Evolutionary conservation across 2,797 vertebrate genomes (phyloP).

Genomic region (Odontamblyopus rebecca): DNA sequence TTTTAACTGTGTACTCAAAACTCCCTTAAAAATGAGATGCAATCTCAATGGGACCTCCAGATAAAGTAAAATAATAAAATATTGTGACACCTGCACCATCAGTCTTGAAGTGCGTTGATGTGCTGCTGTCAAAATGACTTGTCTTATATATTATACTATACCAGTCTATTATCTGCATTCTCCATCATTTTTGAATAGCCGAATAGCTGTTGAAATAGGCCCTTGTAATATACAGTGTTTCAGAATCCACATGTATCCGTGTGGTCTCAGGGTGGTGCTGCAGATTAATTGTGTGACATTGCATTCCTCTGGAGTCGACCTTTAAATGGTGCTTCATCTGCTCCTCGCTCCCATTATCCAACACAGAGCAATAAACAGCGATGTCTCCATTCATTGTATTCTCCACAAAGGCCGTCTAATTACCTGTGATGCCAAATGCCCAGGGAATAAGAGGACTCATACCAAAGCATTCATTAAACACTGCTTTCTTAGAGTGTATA

Average conservation of each 20-base stretch:
- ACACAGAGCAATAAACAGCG: constrained; percentile 35
- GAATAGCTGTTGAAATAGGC: neutral
- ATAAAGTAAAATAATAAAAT: too few species aligned
- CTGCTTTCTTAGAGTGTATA: neutral
- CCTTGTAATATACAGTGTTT: constrained; percentile 9
- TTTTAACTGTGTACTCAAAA: too few species aligned
- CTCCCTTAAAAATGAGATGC: too few species aligned
- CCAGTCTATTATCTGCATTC: neutral
- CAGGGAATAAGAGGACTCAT: constrained; percentile 42
- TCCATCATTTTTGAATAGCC: neutral
- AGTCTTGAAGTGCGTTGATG: neutral
- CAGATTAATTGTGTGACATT: constrained; percentile 16
- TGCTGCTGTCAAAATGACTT: neutral
- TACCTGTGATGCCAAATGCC: constrained; percentile 59
- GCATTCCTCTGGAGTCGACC: constrained; percentile 31
- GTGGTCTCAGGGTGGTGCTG: constrained; percentile 4
- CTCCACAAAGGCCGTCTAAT: constrained; percentile 48
- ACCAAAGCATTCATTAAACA: constrained; percentile 52
- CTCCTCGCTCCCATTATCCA: constrained; percentile 26
- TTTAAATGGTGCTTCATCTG: constrained; percentile 39
- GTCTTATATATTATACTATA: neutral
- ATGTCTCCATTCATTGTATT: constrained; percentile 2
- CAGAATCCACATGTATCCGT: constrained; percentile 15
- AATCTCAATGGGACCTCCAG: too few species aligned
- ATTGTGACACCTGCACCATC: too few species aligned